A percentile compares a stretch with the other conserved stretches of the same genome.
phyloP scores from a whole-genome alignment of 2,113 vertebrate species.

The Aix galericulata region DNA sequence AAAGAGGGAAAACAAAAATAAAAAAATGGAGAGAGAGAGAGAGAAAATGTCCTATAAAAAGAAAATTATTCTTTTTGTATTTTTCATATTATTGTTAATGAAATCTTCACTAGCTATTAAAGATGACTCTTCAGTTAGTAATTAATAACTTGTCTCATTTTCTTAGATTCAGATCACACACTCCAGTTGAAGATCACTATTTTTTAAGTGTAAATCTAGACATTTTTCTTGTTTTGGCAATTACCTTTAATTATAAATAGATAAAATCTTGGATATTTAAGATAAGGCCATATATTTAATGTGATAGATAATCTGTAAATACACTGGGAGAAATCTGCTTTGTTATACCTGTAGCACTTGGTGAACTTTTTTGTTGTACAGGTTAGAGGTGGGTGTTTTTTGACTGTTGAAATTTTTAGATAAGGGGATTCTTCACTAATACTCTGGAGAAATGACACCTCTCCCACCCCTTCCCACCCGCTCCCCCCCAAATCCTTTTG shows the following conservation, averaged over 20 bases:
- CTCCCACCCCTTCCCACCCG: too few species aligned
- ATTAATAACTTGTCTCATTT: not conserved
- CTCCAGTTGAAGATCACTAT: not conserved
- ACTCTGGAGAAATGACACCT: not conserved
- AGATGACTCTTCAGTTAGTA: not conserved
- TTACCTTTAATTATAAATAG: not conserved
- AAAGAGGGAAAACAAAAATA: not conserved
- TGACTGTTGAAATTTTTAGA: not conserved
- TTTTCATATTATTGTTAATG: not conserved
- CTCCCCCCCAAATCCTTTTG: not conserved
- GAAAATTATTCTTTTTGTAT: not conserved
- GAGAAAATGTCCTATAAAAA: not conserved
- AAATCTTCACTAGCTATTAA: not conserved
- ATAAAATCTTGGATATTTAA: not conserved
- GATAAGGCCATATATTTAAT: not conserved
- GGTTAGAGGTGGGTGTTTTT: not conserved
- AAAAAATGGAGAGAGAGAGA: not conserved
- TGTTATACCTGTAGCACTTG: not conserved
- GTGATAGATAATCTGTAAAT: not conserved
- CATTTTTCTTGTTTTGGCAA: not conserved
- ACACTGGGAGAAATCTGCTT: not conserved
- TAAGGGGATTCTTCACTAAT: not conserved
- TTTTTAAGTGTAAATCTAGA: not conserved
- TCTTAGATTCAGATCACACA: not conserved
- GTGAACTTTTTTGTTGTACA: not conserved